Percentiles rank a stretch among this genome's conserved stretches.
phyloP scores from a whole-genome alignment of 2,797 vertebrate species.

The Sebastes dallii region DNA sequence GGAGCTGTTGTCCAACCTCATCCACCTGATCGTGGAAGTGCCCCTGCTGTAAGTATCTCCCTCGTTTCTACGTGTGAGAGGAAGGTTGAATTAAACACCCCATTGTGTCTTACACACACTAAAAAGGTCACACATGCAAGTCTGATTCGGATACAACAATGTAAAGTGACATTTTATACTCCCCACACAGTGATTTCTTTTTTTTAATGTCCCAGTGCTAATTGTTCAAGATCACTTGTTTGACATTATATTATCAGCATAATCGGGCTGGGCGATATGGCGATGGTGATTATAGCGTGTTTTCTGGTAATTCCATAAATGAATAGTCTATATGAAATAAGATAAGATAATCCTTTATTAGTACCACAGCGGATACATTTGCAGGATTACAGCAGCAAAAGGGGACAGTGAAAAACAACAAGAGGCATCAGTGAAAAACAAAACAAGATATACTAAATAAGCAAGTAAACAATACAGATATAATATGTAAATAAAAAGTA shows the following conservation, averaged over 20 bases:
- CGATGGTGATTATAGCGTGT: too few relatives aligned
- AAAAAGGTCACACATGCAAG: slow-evolving; percentile 20
- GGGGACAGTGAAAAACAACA: too few relatives aligned
- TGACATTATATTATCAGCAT: not conserved
- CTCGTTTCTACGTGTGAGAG: not conserved
- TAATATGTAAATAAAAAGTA: too few relatives aligned
- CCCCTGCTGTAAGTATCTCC: slow-evolving; percentile 91
- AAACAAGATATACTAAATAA: too few relatives aligned
- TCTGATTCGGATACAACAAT: not conserved
- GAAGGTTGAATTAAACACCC: slow-evolving; percentile 11
- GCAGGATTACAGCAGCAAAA: too few relatives aligned
- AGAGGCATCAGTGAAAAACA: too few relatives aligned
- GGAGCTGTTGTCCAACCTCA: slow-evolving; percentile 93
- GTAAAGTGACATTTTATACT: slow-evolving; percentile 12
- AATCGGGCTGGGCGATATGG: not conserved
- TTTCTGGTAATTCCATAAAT: too few relatives aligned
- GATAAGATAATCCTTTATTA: too few relatives aligned
- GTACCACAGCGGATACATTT: too few relatives aligned
- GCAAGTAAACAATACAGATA: too few relatives aligned
- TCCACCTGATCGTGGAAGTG: slow-evolving; percentile 95
- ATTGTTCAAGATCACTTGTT: slow-evolving; percentile 7
- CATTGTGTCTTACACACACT: not conserved
- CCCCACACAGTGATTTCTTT: not conserved
- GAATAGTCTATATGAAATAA: too few relatives aligned
- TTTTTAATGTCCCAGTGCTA: not conserved